Conservation (phyloP, 2,888 invertebrate genomes). For the Sipha maydis region DNA sequence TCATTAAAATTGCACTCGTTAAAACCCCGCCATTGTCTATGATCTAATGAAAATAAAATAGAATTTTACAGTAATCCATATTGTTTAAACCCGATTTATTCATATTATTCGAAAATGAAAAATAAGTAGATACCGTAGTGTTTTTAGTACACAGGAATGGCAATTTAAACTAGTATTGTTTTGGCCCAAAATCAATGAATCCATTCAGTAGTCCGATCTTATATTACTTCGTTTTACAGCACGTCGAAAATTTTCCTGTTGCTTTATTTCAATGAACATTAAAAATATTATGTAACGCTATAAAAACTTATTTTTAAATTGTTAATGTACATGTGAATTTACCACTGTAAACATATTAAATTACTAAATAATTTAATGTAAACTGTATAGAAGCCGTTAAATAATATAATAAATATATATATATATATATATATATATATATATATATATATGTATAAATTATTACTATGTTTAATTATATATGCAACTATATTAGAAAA, state of each 20-base stretch:
- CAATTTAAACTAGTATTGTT: conserved; percentile 2
- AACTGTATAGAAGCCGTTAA: background rate
- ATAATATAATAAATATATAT: background rate
- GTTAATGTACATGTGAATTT: background rate
- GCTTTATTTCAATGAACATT: conserved; percentile 21
- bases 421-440: background rate
- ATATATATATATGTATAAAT: too few relatives aligned
- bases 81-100: background rate
- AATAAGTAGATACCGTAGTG: background rate
- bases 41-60: background rate
- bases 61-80: background rate
- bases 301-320: conserved; percentile 46
- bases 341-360: background rate
- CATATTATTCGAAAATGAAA: background rate
- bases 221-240: background rate
- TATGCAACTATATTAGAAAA: background rate
- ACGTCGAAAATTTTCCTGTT: background rate
- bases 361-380: background rate
- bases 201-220: conserved; percentile 29
- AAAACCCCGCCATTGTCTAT: background rate
- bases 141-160: background rate
- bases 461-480: too few relatives aligned
- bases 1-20: conserved; percentile 10
- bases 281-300: background rate
- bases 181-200: conserved; percentile 43